These are phyloP conservation scores for Chalcosyrphus nemorum DNA, from an alignment of 2,888 invertebrate genomes.

Conservation along the genomic window DNA sequence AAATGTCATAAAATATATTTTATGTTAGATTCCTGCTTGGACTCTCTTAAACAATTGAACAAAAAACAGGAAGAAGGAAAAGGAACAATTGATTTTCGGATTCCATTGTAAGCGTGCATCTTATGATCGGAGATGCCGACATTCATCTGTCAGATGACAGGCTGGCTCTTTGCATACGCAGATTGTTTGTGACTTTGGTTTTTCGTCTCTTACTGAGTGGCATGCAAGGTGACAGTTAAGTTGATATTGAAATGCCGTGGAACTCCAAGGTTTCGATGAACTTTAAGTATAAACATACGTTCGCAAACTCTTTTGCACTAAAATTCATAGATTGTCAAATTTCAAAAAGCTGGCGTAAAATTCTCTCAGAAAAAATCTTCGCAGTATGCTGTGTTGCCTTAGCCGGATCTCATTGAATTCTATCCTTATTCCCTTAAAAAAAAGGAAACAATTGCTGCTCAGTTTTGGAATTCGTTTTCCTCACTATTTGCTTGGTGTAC, in stretches of 20 bases:
- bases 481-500: no score
- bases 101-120: not conserved
- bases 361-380: no score
- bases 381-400: no score
- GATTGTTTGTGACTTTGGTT: not conserved
- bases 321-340: no score
- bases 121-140: not conserved
- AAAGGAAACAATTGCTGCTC: no score
- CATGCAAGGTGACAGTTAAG: not conserved
- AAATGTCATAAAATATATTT: slow-evolving; percentile 20
- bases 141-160: slow-evolving; percentile 10
- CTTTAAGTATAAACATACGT: no score
- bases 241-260: not conserved
- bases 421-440: no score
- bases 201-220: not conserved
- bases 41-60: not conserved
- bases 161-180: slow-evolving; percentile 4
- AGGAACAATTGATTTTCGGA: slow-evolving; percentile 10
- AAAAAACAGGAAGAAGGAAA: not conserved
- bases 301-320: no score
- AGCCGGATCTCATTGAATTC: no score
- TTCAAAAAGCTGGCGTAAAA: no score
- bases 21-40: not conserved
- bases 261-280: not conserved
- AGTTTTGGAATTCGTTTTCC: no score